Conservation (phyloP, 1,140 invertebrate species). For the Polyergus mexicanus region DNA sequence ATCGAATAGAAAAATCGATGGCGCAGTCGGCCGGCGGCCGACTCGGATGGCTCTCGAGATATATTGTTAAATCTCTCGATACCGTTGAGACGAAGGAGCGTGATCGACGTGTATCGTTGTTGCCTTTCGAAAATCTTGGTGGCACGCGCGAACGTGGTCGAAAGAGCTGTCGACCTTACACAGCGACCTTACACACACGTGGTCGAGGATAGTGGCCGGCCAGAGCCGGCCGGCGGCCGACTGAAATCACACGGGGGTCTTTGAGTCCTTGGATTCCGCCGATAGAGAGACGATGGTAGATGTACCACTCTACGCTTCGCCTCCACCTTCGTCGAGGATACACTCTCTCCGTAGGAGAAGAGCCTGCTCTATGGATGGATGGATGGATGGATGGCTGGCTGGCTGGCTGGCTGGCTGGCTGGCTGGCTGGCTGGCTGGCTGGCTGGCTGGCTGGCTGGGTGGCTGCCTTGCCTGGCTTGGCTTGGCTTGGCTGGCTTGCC, state of each 20-base stretch:
- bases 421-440: constrained; percentile 63
- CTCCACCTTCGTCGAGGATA: constrained; percentile 85
- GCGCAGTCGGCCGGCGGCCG: constrained; percentile 39
- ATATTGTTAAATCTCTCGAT: background rate
- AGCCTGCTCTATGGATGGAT: constrained; percentile 77
- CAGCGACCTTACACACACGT: constrained; percentile 69
- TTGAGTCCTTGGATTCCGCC: constrained; percentile 83
- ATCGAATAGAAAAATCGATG: background rate
- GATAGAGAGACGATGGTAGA: constrained; percentile 84
- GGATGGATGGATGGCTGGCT: constrained; percentile 72
- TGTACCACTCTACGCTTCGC: constrained; percentile 82
- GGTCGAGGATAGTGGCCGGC: constrained; percentile 82
- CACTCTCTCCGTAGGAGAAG: constrained; percentile 82
- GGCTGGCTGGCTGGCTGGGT: constrained; percentile 62
- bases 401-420: constrained; percentile 69
- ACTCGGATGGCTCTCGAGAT: constrained; percentile 11
- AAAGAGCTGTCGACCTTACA: constrained; percentile 6
- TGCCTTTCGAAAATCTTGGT: background rate
- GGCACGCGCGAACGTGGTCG: constrained; percentile 27
- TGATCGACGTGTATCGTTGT: background rate
- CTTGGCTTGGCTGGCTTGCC: constrained; percentile 69
- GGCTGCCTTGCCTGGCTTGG: constrained; percentile 63
- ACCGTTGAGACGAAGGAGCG: background rate
- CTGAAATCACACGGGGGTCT: constrained; percentile 82
- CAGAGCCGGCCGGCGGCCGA: constrained; percentile 85